A percentile compares a stretch with the other conserved stretches of the same genome.
These are phyloP conservation scores for Pedionomus torquatus DNA, from an alignment of 2,113 vertebrate species.

Conservation along the genomic window DNA sequence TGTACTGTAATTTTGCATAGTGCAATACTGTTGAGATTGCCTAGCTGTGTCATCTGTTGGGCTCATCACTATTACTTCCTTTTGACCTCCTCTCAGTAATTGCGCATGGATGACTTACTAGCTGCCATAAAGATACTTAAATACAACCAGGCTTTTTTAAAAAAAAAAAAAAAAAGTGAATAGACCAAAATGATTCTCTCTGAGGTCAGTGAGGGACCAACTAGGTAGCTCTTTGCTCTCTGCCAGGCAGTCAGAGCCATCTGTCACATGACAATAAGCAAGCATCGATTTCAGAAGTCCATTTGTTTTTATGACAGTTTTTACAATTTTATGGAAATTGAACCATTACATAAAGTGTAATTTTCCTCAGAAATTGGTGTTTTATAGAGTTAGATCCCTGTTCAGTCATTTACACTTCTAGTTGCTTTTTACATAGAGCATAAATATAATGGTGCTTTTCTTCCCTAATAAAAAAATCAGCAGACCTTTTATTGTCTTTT, in stretches of 20 bases:
- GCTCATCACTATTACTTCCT: constrained; percentile 49
- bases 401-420: constrained; percentile 23
- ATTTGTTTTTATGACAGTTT: constrained; percentile 21
- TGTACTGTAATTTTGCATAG: constrained; percentile 21
- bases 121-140: neutral
- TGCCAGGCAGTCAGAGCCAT: neutral
- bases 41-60: constrained; percentile 27
- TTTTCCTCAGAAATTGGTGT: constrained; percentile 15
- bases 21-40: neutral
- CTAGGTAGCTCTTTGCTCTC: neutral
- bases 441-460: neutral
- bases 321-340: constrained; percentile 32
- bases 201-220: neutral
- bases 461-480: neutral
- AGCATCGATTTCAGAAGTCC: neutral
- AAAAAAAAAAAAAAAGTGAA: neutral
- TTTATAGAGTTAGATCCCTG: constrained; percentile 30
- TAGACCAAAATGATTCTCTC: neutral
- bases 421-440: neutral
- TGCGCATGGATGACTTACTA: constrained; percentile 12
- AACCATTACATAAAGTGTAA: constrained; percentile 19
- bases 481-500: neutral
- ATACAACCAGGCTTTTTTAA: neutral
- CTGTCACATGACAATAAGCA: constrained; percentile 22
- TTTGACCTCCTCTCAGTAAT: constrained; percentile 46